phyloP scores from a whole-genome alignment of 2,888 invertebrate species.

The Diarsia brunnea region DNA sequence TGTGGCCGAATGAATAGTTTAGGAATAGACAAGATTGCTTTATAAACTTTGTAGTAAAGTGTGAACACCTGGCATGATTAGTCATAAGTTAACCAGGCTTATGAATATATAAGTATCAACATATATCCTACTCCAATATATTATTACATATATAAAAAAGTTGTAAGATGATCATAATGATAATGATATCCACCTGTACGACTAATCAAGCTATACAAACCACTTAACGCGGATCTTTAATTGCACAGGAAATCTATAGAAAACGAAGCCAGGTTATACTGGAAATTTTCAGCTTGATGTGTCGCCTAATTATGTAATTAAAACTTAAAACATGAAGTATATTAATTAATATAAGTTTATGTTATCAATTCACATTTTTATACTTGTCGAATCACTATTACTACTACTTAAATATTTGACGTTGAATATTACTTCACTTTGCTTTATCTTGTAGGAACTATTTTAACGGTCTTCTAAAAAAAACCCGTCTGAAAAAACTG shows the following conservation, averaged over 20 bases:
- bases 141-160: not conserved
- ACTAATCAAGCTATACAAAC: too few relatives aligned
- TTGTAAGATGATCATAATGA: not conserved
- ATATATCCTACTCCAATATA: too few relatives aligned
- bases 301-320: not conserved
- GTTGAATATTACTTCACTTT: too few relatives aligned
- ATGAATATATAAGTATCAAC: not conserved
- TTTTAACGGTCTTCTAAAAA: too few relatives aligned
- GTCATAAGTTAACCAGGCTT: not conserved
- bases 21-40: slow-evolving; percentile 4
- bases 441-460: too few relatives aligned
- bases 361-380: not conserved
- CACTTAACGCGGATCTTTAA: too few relatives aligned
- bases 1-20: slow-evolving; percentile 7
- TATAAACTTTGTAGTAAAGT: slow-evolving; percentile 7
- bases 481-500: too few relatives aligned
- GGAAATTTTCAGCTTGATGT: too few relatives aligned
- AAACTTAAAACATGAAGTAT: not conserved
- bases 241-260: too few relatives aligned
- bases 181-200: not conserved
- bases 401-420: too few relatives aligned
- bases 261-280: too few relatives aligned
- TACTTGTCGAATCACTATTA: not conserved
- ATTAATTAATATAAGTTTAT: not conserved
- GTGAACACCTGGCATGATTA: slow-evolving; percentile 30